Conservation (phyloP, 2,888 invertebrate species). For the Phyto melanocephala region DNA sequence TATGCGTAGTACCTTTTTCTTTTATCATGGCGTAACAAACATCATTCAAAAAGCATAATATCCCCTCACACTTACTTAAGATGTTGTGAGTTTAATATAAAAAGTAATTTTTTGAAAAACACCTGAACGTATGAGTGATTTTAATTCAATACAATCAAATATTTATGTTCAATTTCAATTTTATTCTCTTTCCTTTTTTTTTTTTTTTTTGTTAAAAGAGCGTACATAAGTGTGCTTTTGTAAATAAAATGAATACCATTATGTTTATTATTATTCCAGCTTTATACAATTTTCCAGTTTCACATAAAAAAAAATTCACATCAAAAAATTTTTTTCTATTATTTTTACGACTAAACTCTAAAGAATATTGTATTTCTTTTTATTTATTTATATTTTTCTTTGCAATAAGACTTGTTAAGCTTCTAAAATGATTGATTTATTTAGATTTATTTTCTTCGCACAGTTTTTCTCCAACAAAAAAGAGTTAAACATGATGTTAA, state of each 20-base stretch:
- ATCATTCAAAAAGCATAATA: too few relatives aligned
- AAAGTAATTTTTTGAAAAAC: not conserved
- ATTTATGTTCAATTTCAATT: slow-evolving; percentile 5
- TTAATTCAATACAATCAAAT: slow-evolving; percentile 20
- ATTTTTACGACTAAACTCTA: not conserved
- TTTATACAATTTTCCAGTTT: not conserved
- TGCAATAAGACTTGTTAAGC: slow-evolving; percentile 34
- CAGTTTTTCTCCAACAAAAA: not conserved
- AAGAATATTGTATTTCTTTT: not conserved
- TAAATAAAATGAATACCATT: not conserved
- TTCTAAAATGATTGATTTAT: slow-evolving; percentile 63
- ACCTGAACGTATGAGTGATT: slow-evolving; percentile 52
- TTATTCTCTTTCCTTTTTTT: too few relatives aligned
- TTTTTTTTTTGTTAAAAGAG: not conserved
- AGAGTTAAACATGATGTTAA: slow-evolving; percentile 62
- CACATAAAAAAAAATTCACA: not conserved
- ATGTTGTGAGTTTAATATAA: too few relatives aligned
- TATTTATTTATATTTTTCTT: slow-evolving; percentile 12
- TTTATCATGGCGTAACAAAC: too few relatives aligned
- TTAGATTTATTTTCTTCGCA: slow-evolving; percentile 23
- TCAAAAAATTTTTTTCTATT: not conserved
- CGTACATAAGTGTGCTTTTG: not conserved
- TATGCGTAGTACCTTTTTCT: too few relatives aligned
- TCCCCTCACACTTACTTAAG: too few relatives aligned
- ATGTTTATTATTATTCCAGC: not conserved